phyloP scores from a whole-genome alignment of 37 sponge, comb jelly and placozoan species.

The Aphrocallistes beatrix region DNA sequence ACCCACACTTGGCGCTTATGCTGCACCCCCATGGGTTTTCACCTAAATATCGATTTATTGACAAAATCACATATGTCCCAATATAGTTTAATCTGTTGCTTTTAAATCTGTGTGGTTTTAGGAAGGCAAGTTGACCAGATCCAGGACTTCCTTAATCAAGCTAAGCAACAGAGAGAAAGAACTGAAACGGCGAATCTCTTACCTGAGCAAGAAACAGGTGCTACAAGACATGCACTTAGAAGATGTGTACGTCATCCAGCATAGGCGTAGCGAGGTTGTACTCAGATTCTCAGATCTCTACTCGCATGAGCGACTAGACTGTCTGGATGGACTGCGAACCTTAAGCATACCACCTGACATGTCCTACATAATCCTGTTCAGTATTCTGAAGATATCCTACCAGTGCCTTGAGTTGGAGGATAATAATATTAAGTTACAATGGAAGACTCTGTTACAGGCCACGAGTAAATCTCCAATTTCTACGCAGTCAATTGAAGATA shows the following conservation, averaged over 20 bases:
- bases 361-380: neutral
- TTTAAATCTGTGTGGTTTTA: no score
- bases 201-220: neutral
- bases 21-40: no score
- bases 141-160: neutral
- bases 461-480: neutral
- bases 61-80: no score
- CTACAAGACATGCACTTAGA: neutral
- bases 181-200: neutral
- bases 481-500: neutral
- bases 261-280: neutral
- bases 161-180: neutral
- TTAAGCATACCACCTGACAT: neutral
- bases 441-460: neutral
- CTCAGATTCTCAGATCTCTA: neutral
- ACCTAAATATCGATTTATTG: no score
- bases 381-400: neutral
- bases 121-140: neutral
- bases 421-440: neutral
- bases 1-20: no score
- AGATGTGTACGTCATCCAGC: neutral
- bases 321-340: neutral
- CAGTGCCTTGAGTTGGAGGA: neutral
- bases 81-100: neutral
- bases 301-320: neutral